Conservation (phyloP, 2,888 invertebrate genomes). For the Itoplectis maculator region DNA sequence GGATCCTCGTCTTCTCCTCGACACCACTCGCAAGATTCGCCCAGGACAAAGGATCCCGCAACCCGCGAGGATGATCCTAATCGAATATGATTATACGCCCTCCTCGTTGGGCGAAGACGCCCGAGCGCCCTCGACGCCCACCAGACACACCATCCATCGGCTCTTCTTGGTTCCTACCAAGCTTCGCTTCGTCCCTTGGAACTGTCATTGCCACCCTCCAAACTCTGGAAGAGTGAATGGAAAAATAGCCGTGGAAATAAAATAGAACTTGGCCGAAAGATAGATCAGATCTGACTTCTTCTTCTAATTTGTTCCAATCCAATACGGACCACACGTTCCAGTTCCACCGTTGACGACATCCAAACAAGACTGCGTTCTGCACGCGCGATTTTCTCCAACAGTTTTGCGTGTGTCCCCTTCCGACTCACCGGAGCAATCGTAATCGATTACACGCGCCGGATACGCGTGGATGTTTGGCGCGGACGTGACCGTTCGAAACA, state of each 20-base stretch:
- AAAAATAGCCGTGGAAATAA: constrained; percentile 5
- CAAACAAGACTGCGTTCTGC: not conserved
- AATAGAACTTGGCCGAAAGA: not conserved
- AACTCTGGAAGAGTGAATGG: not conserved
- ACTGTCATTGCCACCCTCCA: not conserved
- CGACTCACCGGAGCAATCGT: not conserved
- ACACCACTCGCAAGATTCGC: constrained; percentile 68
- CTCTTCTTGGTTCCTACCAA: not conserved
- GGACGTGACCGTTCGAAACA: constrained; percentile 6
- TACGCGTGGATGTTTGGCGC: not conserved
- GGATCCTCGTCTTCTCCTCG: constrained; percentile 46
- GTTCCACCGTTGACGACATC: not conserved
- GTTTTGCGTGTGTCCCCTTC: not conserved
- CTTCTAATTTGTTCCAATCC: no score
- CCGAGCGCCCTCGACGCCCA: constrained; percentile 49
- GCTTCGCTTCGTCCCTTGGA: constrained; percentile 5
- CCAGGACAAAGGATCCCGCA: constrained; percentile 79
- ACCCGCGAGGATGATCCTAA: constrained; percentile 80
- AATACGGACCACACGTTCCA: no score
- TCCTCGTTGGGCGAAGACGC: constrained; percentile 76
- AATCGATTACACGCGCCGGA: constrained; percentile 6
- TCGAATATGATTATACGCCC: constrained; percentile 82
- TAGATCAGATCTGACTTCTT: no score
- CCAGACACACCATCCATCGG: constrained; percentile 7
- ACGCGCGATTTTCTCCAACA: not conserved